Percentiles rank a stretch among this genome's conserved stretches.
Evolutionary conservation across 2,113 vertebrate species (phyloP).

Genomic region (Chinchilla lanigera): DNA sequence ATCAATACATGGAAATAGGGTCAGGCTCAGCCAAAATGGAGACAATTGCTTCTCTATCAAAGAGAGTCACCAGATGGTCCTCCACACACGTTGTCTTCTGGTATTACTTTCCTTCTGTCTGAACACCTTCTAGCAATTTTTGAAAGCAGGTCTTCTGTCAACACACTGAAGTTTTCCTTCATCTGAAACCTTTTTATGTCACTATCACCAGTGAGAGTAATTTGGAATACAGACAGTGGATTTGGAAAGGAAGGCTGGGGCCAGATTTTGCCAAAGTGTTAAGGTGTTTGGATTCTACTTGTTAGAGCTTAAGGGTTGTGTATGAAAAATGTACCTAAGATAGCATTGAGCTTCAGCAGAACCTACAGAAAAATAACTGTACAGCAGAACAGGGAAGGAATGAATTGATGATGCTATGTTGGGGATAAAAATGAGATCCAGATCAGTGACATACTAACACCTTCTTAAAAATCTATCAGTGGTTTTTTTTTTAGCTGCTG

Average conservation of each 20-base stretch:
- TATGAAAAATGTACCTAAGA: neutral
- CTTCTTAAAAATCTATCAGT: neutral
- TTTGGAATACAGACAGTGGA: neutral
- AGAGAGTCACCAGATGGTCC: too few species aligned
- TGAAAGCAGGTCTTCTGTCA: neutral
- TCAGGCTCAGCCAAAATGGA: too few species aligned
- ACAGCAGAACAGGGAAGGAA: neutral
- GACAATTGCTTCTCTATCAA: too few species aligned
- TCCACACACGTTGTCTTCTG: neutral
- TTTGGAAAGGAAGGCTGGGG: neutral
- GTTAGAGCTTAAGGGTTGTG: neutral
- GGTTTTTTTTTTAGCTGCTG: neutral
- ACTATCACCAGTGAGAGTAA: neutral
- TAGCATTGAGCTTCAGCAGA: neutral
- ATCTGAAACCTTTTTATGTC: neutral
- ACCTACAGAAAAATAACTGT: neutral
- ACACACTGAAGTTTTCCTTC: neutral
- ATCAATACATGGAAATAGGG: too few species aligned
- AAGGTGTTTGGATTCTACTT: neutral
- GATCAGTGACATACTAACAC: neutral
- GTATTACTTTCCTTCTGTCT: neutral
- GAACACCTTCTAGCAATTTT: neutral
- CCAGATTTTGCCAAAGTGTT: neutral
- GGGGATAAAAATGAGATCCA: slow-evolving; percentile 18
- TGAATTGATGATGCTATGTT: neutral